Percentiles rank a stretch among this genome's conserved stretches.
These are phyloP conservation scores for Adoxophyes honmai DNA, from an alignment of 1,140 invertebrate genomes.

Conservation along the genomic window DNA sequence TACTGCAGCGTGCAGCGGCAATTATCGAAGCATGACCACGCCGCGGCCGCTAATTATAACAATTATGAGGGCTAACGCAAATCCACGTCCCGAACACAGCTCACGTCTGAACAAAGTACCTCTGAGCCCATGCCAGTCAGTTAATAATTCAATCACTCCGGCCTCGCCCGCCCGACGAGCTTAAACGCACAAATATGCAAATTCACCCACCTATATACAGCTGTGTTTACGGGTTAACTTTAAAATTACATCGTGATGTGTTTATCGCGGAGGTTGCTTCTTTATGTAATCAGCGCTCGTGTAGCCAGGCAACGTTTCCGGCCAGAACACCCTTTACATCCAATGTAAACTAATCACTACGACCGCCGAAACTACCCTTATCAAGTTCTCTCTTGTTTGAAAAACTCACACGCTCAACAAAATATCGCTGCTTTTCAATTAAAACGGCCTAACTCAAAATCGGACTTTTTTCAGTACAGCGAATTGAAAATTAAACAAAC, in stretches of 20 bases:
- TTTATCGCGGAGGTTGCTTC: slow-evolving; percentile 6
- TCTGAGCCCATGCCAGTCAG: slow-evolving; percentile 31
- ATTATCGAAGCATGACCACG: slow-evolving; percentile 30
- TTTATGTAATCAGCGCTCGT: background rate
- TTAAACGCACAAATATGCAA: slow-evolving; percentile 48
- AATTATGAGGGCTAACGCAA: slow-evolving; percentile 33
- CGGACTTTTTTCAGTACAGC: too few species aligned
- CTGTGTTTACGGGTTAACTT: slow-evolving; percentile 32
- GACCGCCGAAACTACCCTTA: too few species aligned
- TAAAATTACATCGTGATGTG: slow-evolving; percentile 34
- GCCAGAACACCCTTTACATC: too few species aligned
- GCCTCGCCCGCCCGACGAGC: slow-evolving; percentile 22
- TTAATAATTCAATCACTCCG: slow-evolving; percentile 52
- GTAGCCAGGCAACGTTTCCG: background rate
- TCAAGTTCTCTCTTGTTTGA: too few species aligned
- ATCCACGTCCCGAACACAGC: slow-evolving; percentile 28
- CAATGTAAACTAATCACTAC: too few species aligned
- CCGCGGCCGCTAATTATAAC: slow-evolving; percentile 34
- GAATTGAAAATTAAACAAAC: too few species aligned
- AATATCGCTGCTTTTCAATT: too few species aligned
- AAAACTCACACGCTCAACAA: too few species aligned
- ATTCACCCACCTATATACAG: slow-evolving; percentile 23
- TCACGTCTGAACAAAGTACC: slow-evolving; percentile 34
- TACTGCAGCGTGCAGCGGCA: background rate
- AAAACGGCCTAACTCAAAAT: too few species aligned